Evolutionary conservation across 2,888 invertebrate species (phyloP).

Genomic region (Apeira syringaria): DNA sequence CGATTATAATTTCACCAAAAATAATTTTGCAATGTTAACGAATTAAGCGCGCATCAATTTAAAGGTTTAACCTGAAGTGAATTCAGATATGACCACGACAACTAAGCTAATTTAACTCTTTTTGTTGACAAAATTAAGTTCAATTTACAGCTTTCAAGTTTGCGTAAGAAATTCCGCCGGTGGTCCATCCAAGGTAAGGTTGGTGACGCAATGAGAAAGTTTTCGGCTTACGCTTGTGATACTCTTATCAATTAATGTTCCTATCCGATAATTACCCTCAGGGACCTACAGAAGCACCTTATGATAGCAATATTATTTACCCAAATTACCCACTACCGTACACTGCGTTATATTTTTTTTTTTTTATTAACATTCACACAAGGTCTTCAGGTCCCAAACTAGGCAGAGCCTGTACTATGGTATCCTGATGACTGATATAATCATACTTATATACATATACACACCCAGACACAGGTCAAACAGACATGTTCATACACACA

Average conservation of each 20-base stretch:
- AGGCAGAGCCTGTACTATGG: too few relatives aligned
- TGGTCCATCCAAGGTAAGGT: slow-evolving; percentile 25
- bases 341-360: too few relatives aligned
- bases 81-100: slow-evolving; percentile 19
- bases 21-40: slow-evolving; percentile 43
- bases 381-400: too few relatives aligned
- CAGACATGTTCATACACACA: too few relatives aligned
- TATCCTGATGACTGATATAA: too few relatives aligned
- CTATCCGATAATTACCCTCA: slow-evolving; percentile 26
- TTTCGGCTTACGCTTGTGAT: slow-evolving; percentile 29
- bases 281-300: slow-evolving; percentile 11
- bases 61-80: slow-evolving; percentile 43
- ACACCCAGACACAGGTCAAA: too few relatives aligned
- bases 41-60: slow-evolving; percentile 66
- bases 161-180: slow-evolving; percentile 26
- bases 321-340: too few relatives aligned
- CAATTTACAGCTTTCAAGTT: background rate
- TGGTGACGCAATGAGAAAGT: slow-evolving; percentile 35
- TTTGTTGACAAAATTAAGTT: background rate
- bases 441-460: too few relatives aligned
- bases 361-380: too few relatives aligned
- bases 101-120: background rate
- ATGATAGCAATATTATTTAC: too few relatives aligned
- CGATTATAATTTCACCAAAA: slow-evolving; percentile 63
- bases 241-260: slow-evolving; percentile 32